Percentiles rank a stretch among this genome's conserved stretches.
phyloP scores from a whole-genome alignment of 64 coral and sea anemone genomes.

The Actinia tenebrosa region DNA sequence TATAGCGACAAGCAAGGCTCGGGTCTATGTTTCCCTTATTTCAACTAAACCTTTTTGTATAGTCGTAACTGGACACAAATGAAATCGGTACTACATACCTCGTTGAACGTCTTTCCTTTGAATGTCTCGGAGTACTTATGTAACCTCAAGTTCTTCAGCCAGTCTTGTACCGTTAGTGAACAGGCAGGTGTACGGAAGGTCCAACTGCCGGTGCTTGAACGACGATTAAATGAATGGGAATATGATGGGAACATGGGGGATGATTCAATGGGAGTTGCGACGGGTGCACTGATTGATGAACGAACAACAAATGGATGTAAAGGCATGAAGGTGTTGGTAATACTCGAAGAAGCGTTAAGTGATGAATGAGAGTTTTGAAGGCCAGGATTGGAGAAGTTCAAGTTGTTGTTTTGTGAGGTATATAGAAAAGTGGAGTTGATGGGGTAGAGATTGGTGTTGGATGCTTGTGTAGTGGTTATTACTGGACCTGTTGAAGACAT shows the following conservation, averaged over 20 bases:
- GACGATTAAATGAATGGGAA: constrained; percentile 44
- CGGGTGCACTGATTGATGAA: constrained; percentile 14
- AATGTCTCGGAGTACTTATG: constrained; percentile 80
- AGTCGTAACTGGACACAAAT: neutral
- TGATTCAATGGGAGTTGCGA: constrained; percentile 26
- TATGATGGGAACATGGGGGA: constrained; percentile 17
- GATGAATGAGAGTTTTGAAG: neutral
- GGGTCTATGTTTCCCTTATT: too few relatives aligned
- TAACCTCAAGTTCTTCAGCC: constrained; percentile 71
- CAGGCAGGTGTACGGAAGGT: constrained; percentile 36
- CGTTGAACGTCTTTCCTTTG: constrained; percentile 69
- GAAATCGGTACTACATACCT: constrained; percentile 24
- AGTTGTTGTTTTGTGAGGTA: neutral
- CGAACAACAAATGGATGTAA: neutral
- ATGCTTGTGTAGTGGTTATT: constrained; percentile 1
- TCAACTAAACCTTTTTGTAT: neutral
- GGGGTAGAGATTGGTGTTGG: constrained; percentile 4
- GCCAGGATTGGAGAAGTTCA: neutral
- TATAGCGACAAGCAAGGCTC: too few relatives aligned
- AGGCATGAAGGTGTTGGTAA: neutral
- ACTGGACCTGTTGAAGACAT: constrained; percentile 13
- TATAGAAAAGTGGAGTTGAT: constrained; percentile 3
- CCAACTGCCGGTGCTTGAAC: constrained; percentile 30
- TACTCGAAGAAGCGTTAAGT: neutral
- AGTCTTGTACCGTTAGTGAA: constrained; percentile 65